Evolutionary conservation across 2,888 invertebrate genomes (phyloP), one percentile per base, ranked within the genome.

Genomic region (Stomorhina lunata): DNA sequence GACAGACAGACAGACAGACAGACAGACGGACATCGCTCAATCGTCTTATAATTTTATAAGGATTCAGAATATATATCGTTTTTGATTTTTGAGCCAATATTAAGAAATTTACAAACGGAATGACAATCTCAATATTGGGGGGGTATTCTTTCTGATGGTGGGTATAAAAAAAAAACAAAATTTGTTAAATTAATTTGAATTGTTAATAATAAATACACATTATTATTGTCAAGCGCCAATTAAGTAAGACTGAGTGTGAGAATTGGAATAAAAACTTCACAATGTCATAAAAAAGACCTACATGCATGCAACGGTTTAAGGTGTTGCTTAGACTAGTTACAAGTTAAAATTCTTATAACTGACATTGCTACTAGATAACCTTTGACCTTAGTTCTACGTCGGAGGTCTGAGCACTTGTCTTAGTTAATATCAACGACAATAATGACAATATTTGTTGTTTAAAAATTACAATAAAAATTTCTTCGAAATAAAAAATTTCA

Each of bases 401-500:
- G 66, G 66, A 25, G 66, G 66, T 66, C 66, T 66, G 6, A 29
- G 15, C 29, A 20, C 2, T 25, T 37, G 10, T 7, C 2, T 25
- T 37, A 2, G 15, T 50, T n/a, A n/a, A n/a, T n/a, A n/a, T n/a
- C n/a, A n/a, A 50, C 22, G 15, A 50, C 25, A 25, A 25, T 27
- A 68, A 68, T 37, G 37, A 68, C 66, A 68, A 37, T 50, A 50
- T 5, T 68, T 66, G 15, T 37, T 9, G 10, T 22, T 22, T 63
- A 29, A 63, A 43, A 27, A 2, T n/a, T n/a, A n/a, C n/a, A 20
- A 9, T 20, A 34, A 20, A 57, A 55, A 20, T 32, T 55, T 4
- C 17, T 17, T 57, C 4, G 7, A 48, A 32, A 20, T 55, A 20
- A 32, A 32, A 2, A 9, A 32, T 27, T 63, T 63, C 27, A 2